Evolutionary conservation across 2,797 vertebrate genomes (phyloP).

Genomic region (Acipenser ruthenus): DNA sequence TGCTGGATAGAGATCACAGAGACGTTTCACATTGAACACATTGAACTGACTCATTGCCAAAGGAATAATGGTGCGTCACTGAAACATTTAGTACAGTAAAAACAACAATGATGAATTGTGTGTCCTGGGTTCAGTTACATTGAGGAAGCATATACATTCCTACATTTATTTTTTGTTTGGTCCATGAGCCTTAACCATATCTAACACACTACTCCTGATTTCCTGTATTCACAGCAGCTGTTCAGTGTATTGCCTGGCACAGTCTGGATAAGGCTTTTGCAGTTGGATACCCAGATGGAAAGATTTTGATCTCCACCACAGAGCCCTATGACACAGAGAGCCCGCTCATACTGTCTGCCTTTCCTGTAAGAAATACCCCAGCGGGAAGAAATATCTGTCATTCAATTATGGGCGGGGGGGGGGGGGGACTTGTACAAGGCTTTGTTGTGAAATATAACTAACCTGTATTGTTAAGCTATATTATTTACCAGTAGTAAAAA

Average conservation of each 20-base stretch:
- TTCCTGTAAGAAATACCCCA: slow-evolving; percentile 47
- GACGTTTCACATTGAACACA: slow-evolving; percentile 46
- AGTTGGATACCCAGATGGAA: slow-evolving; percentile 64
- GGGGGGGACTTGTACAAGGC: not conserved
- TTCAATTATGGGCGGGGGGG: not conserved
- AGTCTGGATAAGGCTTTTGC: slow-evolving; percentile 63
- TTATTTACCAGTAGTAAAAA: too few relatives aligned
- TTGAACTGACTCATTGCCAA: slow-evolving; percentile 54
- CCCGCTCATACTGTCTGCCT: slow-evolving; percentile 53
- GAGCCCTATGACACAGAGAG: slow-evolving; percentile 49
- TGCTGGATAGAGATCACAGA: slow-evolving; percentile 63
- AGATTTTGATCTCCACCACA: slow-evolving; percentile 53
- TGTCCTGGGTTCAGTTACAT: too few relatives aligned
- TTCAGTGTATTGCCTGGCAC: slow-evolving; percentile 34
- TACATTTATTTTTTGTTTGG: not conserved
- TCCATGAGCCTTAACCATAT: not conserved
- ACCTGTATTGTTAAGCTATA: not conserved
- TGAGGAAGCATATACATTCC: too few relatives aligned
- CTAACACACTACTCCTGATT: not conserved
- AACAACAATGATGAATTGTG: too few relatives aligned
- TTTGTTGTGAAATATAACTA: not conserved
- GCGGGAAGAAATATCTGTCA: not conserved
- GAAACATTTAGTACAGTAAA: too few relatives aligned
- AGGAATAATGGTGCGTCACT: slow-evolving; percentile 52
- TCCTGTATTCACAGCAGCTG: slow-evolving; percentile 7